Evolutionary conservation across 2,888 invertebrate genomes (phyloP).

Genomic region (Aporophyla lueneburgensis): DNA sequence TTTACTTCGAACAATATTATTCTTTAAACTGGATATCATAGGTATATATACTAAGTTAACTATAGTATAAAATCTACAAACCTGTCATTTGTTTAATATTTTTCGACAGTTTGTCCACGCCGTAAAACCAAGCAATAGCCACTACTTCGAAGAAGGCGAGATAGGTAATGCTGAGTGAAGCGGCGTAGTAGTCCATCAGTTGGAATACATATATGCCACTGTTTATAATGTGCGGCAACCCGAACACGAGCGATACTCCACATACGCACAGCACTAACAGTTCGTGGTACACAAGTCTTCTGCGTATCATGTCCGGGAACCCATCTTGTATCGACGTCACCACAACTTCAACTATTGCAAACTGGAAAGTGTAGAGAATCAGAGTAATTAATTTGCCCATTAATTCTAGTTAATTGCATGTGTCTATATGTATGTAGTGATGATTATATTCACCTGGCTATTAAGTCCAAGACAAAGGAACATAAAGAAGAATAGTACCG

Average conservation of each 20-base stretch:
- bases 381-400: conserved; percentile 28
- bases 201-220: conserved; percentile 98
- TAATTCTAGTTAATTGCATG: conserved; percentile 8
- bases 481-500: conserved; percentile 97
- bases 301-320: conserved; percentile 96
- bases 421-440: not conserved
- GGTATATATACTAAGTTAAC: not conserved
- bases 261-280: conserved; percentile 96
- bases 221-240: conserved; percentile 96
- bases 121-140: conserved; percentile 98
- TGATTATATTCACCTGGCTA: conserved; percentile 92
- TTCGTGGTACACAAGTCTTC: conserved; percentile 96
- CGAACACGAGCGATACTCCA: conserved; percentile 95
- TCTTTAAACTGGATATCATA: not conserved
- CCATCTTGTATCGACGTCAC: conserved; percentile 98
- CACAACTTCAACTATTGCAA: conserved; percentile 98
- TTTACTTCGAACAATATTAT: not conserved
- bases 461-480: conserved; percentile 96
- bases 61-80: conserved; percentile 71
- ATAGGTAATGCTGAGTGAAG: conserved; percentile 97
- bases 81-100: conserved; percentile 98
- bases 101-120: conserved; percentile 94
- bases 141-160: conserved; percentile 98
- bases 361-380: conserved; percentile 90
- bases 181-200: conserved; percentile 98